Evolutionary conservation across 2,797 vertebrate species (phyloP).

Genomic region (Morus bassanus): DNA sequence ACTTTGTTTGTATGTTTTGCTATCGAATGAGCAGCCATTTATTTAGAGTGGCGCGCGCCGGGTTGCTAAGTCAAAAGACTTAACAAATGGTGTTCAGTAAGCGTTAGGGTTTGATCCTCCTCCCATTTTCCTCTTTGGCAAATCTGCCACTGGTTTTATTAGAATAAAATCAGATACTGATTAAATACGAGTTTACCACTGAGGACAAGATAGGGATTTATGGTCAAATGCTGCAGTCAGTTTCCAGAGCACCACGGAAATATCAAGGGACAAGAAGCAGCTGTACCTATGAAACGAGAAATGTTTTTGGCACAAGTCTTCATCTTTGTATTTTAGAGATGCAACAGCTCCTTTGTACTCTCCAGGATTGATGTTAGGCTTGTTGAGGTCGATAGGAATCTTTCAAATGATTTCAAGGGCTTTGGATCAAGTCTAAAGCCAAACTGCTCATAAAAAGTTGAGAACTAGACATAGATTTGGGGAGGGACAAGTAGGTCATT

Average conservation of each 20-base stretch:
- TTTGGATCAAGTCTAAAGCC: conserved; percentile 4
- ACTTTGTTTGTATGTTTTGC: neutral
- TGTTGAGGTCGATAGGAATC: neutral
- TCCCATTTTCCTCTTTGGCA: neutral
- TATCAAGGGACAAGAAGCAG: neutral
- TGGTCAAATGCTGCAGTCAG: neutral
- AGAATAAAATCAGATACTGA: neutral
- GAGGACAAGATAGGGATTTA: neutral
- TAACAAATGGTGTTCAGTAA: neutral
- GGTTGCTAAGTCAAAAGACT: neutral
- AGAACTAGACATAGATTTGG: neutral
- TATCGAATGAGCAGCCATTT: neutral
- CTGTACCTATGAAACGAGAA: neutral
- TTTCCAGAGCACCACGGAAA: neutral
- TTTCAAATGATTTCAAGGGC: neutral
- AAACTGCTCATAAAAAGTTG: conserved; percentile 47
- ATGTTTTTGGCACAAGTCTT: neutral
- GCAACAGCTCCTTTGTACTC: conserved; percentile 13
- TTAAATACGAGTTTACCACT: neutral
- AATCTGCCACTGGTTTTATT: neutral
- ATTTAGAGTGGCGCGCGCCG: neutral
- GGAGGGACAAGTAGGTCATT: neutral
- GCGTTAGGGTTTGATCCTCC: neutral
- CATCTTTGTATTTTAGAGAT: neutral
- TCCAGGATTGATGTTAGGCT: conserved; percentile 5